Evolutionary conservation across 2,888 invertebrate genomes (phyloP).

Genomic region (Aphelenchoides bicaudatus): DNA sequence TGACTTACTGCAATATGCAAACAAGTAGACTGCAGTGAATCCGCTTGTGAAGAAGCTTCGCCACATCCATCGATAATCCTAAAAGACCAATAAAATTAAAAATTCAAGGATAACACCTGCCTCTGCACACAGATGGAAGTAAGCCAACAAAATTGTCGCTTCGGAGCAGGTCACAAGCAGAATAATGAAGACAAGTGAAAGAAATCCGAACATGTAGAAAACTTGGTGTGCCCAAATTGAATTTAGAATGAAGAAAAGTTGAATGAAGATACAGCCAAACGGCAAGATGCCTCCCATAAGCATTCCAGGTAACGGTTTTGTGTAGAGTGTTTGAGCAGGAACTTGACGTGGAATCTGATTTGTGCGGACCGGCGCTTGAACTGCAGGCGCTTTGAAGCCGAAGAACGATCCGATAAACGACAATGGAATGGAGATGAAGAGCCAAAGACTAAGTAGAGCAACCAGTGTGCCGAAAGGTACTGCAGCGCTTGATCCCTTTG

Average conservation of each 20-base stretch:
- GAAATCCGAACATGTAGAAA: conserved; percentile 99
- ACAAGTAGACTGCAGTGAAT: conserved; percentile 91
- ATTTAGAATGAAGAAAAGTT: conserved; percentile 96
- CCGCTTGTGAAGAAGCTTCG: conserved; percentile 92
- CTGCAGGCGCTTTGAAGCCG: conserved; percentile 91
- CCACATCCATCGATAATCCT: conserved; percentile 99
- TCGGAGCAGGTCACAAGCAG: conserved; percentile 96
- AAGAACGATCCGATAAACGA: conserved; percentile 97
- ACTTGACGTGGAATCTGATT: conserved; percentile 98
- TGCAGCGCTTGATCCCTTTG: conserved; percentile 88
- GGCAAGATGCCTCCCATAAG: conserved; percentile 92
- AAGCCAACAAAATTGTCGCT: conserved; percentile 94
- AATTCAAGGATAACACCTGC: conserved; percentile 62
- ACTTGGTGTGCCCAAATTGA: conserved; percentile 93
- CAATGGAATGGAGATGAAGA: conserved; percentile 93
- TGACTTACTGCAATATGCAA: conserved; percentile 94
- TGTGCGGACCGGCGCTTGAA: conserved; percentile 94
- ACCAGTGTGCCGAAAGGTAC: conserved; percentile 93
- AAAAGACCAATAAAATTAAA: conserved; percentile 24
- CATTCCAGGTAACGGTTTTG: conserved; percentile 83
- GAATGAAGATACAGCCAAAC: conserved; percentile 96
- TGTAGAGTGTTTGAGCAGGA: conserved; percentile 96
- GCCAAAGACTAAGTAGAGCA: conserved; percentile 90
- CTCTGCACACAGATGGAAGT: conserved; percentile 99
- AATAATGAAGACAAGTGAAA: conserved; percentile 94